These are phyloP conservation scores for Conomelus anceps DNA, from an alignment of 2,888 invertebrate genomes.

Conservation along the genomic window DNA sequence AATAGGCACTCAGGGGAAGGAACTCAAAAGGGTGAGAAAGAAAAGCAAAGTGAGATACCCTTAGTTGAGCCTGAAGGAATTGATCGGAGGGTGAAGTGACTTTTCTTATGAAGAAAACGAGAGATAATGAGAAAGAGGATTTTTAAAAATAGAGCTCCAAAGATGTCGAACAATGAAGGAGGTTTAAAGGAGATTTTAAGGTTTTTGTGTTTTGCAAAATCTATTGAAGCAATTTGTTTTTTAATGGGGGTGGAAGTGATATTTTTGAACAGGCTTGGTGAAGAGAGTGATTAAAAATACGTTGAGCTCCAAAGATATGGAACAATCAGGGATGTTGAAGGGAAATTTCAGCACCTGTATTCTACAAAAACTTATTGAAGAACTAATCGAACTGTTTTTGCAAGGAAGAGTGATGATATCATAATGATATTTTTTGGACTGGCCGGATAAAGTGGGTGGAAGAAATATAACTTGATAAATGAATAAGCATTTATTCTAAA, in stretches of 20 bases:
- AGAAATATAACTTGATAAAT: neutral
- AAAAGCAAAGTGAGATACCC: neutral
- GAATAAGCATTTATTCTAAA: too few relatives aligned
- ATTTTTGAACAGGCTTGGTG: neutral
- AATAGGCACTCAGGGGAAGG: constrained; percentile 1
- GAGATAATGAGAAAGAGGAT: constrained; percentile 1
- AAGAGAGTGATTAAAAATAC: too few relatives aligned
- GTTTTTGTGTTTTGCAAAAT: neutral
- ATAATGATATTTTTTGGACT: neutral
- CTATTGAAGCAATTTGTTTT: neutral
- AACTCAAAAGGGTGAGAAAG: neutral
- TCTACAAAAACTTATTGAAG: too few relatives aligned
- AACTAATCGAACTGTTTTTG: too few relatives aligned
- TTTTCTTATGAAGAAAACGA: neutral
- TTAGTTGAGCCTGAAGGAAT: neutral
- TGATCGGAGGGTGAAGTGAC: neutral
- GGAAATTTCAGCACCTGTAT: too few relatives aligned
- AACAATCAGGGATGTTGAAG: too few relatives aligned
- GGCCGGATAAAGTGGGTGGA: neutral
- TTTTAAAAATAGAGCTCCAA: constrained; percentile 2
- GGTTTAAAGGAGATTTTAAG: neutral
- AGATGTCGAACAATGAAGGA: neutral
- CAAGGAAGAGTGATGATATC: too few relatives aligned
- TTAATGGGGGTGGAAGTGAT: neutral
- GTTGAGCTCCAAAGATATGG: too few relatives aligned